These are phyloP conservation scores for Noctua comes DNA, from an alignment of 2,888 invertebrate genomes.

Conservation along the genomic window DNA sequence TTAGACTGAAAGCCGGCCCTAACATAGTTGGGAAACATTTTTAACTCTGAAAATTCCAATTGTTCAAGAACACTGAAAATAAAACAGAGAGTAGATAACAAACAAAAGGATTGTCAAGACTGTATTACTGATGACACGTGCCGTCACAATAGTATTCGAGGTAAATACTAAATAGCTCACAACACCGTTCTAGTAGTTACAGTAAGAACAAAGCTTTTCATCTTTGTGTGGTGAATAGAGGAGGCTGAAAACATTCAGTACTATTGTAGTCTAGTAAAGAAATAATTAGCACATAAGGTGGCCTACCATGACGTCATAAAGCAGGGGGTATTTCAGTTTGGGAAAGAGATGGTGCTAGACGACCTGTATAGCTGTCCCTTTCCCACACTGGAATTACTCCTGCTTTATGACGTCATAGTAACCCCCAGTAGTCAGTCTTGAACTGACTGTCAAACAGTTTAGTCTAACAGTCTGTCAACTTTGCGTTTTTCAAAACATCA, in stretches of 20 bases:
- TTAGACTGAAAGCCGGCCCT: no score
- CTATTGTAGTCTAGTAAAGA: background rate
- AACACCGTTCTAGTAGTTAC: conserved; percentile 21
- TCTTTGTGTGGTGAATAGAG: background rate
- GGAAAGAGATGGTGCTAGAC: no score
- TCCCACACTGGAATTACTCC: no score
- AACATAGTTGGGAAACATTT: background rate
- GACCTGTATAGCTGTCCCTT: no score
- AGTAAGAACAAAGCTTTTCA: conserved; percentile 33
- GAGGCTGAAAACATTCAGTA: background rate
- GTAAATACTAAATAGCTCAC: conserved; percentile 21
- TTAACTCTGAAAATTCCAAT: background rate
- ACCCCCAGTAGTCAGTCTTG: no score
- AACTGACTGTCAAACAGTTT: no score
- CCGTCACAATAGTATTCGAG: conserved; percentile 29
- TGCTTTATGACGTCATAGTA: no score
- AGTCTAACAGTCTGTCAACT: no score
- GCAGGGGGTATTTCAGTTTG: no score
- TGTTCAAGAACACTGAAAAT: background rate
- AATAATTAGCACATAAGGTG: background rate
- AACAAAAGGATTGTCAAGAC: conserved; percentile 15
- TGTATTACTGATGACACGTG: conserved; percentile 17
- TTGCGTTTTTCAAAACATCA: no score
- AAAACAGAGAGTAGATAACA: background rate
- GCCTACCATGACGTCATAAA: no score